Conservation (phyloP, 2,888 invertebrate species). For the Tinea semifulvella region DNA sequence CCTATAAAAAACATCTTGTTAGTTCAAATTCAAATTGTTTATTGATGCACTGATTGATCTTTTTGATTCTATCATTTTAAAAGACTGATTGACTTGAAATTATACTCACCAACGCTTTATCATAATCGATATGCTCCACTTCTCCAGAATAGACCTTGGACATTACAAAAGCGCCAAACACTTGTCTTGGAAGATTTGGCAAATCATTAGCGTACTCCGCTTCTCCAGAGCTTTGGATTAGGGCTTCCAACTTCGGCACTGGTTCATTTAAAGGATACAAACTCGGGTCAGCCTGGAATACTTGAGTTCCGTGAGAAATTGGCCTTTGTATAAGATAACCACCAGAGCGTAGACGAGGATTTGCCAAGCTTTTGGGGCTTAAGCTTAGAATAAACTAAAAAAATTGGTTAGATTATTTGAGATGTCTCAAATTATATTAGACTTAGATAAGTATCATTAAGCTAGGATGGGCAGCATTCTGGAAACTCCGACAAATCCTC, state of each 20-base stretch:
- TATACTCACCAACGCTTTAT: constrained; percentile 67
- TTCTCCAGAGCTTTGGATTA: constrained; percentile 71
- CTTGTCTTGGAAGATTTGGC: constrained; percentile 65
- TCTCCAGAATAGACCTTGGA: constrained; percentile 65
- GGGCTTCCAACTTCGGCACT: constrained; percentile 70
- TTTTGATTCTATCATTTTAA: too few relatives aligned
- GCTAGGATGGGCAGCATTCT: too few relatives aligned
- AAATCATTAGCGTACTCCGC: constrained; percentile 73
- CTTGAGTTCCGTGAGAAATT: constrained; percentile 69
- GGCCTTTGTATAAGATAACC: constrained; percentile 59
- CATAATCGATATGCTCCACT: constrained; percentile 65
- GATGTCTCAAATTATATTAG: too few relatives aligned
- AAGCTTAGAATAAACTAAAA: constrained; percentile 65
- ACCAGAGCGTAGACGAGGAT: constrained; percentile 55
- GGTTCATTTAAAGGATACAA: constrained; percentile 76
- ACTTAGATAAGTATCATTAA: too few relatives aligned
- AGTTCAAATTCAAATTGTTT: too few relatives aligned
- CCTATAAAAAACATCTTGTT: constrained; percentile 37
- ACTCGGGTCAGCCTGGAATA: constrained; percentile 67
- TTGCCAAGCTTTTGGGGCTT: constrained; percentile 45
- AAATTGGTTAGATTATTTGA: too few relatives aligned
- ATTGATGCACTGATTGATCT: too few relatives aligned
- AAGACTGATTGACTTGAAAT: too few relatives aligned
- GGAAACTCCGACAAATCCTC: too few relatives aligned
- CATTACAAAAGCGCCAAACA: constrained; percentile 74